Evolutionary conservation across 1,140 invertebrate genomes (phyloP).

Genomic region (Oedothorax gibbosus): DNA sequence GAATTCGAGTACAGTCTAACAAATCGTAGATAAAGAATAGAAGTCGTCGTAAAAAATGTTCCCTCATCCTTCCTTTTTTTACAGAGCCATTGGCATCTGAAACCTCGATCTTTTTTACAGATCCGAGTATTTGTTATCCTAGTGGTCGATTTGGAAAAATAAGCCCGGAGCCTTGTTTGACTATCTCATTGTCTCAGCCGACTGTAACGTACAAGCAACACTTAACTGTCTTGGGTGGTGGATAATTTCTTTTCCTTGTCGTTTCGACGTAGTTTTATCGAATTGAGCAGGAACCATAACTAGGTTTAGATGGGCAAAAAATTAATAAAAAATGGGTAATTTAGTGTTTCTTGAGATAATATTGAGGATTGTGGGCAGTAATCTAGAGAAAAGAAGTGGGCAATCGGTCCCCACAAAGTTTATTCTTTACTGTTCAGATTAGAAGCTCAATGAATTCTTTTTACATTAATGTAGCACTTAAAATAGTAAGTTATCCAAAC

Average conservation of each 20-base stretch:
- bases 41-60: conserved; percentile 44
- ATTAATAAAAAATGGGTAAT: conserved; percentile 27
- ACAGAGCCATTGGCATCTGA: conserved; percentile 31
- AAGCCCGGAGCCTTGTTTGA: conserved; percentile 52
- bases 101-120: conserved; percentile 59
- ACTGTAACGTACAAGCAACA: conserved; percentile 38
- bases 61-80: conserved; percentile 20
- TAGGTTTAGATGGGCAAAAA: conserved; percentile 45
- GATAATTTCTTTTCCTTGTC: conserved; percentile 16
- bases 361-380: no score
- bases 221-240: conserved; percentile 29
- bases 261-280: conserved; percentile 10
- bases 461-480: no score
- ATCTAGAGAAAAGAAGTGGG: no score
- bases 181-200: conserved; percentile 54
- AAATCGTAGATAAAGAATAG: conserved; percentile 54
- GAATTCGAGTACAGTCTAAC: conserved; percentile 29
- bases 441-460: no score
- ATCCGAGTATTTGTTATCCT: conserved; percentile 55
- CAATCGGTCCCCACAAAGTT: no score
- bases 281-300: conserved; percentile 32
- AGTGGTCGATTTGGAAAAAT: conserved; percentile 56
- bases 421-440: no score
- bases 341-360: conserved; percentile 42
- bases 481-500: no score